Conservation (phyloP, 2,888 invertebrate genomes). For the Hirtodrosophila duncani region DNA sequence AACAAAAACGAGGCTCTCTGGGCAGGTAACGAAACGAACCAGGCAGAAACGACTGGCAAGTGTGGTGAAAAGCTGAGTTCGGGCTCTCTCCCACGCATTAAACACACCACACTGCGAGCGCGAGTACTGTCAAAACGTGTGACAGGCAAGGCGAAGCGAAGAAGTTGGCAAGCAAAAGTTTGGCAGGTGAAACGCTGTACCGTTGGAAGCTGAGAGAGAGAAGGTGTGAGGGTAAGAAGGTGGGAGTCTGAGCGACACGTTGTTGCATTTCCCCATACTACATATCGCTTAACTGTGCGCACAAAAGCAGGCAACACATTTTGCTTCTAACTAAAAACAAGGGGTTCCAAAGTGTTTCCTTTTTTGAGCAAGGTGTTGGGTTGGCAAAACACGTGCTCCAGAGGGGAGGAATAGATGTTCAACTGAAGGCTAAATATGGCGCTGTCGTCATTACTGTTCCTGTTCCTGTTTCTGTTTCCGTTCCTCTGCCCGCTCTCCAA, state of each 20-base stretch:
- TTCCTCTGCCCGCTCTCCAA: too few species aligned
- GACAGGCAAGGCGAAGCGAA: constrained; percentile 47
- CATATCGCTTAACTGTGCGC: constrained; percentile 24
- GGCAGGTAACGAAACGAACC: constrained; percentile 46
- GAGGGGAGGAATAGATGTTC: too few species aligned
- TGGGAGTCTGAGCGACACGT: constrained; percentile 62
- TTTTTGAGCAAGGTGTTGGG: too few species aligned
- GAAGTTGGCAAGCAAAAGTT: constrained; percentile 34
- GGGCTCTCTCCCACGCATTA: constrained; percentile 34
- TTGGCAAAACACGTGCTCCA: too few species aligned
- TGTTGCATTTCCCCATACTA: constrained; percentile 59
- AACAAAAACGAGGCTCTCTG: constrained; percentile 22
- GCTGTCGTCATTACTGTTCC: constrained; percentile 42
- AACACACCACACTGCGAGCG: constrained; percentile 52
- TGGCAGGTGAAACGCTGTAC: constrained; percentile 44
- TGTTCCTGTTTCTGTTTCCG: too few species aligned
- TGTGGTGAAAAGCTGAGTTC: constrained; percentile 48
- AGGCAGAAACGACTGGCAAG: constrained; percentile 25
- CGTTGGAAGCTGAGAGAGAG: constrained; percentile 47
- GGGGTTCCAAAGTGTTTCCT: too few species aligned
- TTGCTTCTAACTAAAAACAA: constrained; percentile 1
- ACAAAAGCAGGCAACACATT: constrained; percentile 46
- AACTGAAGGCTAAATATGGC: constrained; percentile 36
- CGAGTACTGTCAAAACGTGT: constrained; percentile 57
- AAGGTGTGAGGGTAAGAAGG: constrained; percentile 6